Percentiles rank a stretch among this genome's conserved stretches.
phyloP scores from a whole-genome alignment of 2,797 vertebrate species.

The Hipposideros larvatus region DNA sequence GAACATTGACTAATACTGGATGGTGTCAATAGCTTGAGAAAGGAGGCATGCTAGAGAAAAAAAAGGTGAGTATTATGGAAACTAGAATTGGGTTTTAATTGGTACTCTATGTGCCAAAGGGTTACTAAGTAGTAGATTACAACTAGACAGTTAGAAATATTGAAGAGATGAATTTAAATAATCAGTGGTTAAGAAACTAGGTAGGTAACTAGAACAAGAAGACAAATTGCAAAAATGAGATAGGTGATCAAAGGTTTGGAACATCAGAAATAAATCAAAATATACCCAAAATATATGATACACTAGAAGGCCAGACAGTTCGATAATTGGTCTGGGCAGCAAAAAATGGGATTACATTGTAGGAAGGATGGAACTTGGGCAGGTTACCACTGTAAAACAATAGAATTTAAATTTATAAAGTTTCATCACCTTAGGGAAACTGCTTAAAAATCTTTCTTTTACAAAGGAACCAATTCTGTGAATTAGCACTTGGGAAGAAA shows the following conservation, averaged over 20 bases:
- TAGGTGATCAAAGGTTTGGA: neutral
- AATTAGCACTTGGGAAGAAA: constrained; percentile 29
- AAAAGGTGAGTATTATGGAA: neutral
- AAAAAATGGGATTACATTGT: neutral
- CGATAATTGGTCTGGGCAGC: neutral
- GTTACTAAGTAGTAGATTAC: neutral
- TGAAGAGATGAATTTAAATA: neutral
- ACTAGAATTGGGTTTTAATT: neutral
- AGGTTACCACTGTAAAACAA: neutral
- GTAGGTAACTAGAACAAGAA: neutral
- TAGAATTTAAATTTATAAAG: constrained; percentile 2
- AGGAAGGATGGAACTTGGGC: neutral
- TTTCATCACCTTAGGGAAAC: neutral
- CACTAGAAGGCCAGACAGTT: neutral
- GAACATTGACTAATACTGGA: neutral
- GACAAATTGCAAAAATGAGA: neutral
- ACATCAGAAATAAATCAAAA: constrained; percentile 6
- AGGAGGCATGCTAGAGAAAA: neutral
- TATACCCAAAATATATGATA: neutral
- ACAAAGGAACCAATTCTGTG: neutral
- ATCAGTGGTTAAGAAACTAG: neutral
- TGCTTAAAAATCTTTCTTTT: neutral
- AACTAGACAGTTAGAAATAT: neutral
- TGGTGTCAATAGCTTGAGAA: neutral
- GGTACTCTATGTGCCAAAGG: neutral